phyloP scores from a whole-genome alignment of 23 tunicate genomes.

The Diplosoma virens region DNA sequence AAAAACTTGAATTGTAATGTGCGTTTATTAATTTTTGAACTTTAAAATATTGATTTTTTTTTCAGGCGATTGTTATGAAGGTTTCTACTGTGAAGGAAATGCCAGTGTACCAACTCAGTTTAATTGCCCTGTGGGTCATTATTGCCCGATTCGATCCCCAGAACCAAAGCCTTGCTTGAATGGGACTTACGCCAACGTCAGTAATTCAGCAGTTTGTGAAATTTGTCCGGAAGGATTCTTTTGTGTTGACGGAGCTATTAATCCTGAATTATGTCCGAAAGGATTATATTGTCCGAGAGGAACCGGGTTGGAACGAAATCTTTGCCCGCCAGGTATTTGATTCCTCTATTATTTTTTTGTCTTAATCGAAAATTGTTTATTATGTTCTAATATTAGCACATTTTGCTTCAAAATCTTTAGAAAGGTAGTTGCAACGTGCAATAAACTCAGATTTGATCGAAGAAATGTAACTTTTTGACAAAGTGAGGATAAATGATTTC shows the following conservation, averaged over 20 bases:
- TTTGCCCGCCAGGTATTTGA: conserved; percentile 84
- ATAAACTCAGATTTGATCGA: no score
- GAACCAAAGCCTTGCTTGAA: conserved; percentile 66
- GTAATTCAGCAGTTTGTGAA: conserved; percentile 44
- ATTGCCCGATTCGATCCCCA: conserved; percentile 48
- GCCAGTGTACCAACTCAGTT: conserved; percentile 56
- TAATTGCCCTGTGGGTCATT: conserved; percentile 71
- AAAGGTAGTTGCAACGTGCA: no score
- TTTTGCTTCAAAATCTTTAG: no score
- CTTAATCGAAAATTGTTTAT: no score
- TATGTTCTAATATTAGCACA: no score
- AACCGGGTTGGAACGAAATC: conserved; percentile 61
- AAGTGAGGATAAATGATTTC: no score
- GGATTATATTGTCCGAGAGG: conserved; percentile 78
- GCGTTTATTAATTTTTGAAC: no score
- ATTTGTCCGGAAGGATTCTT: conserved; percentile 88
- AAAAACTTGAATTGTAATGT: no score
- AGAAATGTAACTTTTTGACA: no score
- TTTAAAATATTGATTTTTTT: no score
- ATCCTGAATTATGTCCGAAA: conserved; percentile 65
- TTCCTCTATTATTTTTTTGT: not conserved
- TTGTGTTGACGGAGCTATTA: conserved; percentile 55
- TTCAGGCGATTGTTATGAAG: conserved; percentile 54
- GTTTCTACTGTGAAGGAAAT: conserved; percentile 81
- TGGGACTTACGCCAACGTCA: conserved; percentile 78